These are phyloP conservation scores for Apamea crenata DNA, from an alignment of 2,888 invertebrate species.

Conservation along the genomic window DNA sequence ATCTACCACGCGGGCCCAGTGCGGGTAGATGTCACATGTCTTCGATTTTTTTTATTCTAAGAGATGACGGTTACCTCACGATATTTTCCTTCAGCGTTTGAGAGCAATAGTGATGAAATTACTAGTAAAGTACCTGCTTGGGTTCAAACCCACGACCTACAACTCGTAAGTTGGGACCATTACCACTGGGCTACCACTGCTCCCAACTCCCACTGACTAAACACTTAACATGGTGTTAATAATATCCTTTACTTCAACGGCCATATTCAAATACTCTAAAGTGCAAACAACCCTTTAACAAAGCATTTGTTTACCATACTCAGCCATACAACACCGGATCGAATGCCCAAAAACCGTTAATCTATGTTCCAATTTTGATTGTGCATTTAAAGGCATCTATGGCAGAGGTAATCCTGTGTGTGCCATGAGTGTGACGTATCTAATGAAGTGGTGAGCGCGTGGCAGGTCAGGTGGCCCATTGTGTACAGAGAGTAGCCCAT, in stretches of 20 bases:
- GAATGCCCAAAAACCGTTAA: neutral
- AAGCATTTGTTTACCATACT: neutral
- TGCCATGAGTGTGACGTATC: neutral
- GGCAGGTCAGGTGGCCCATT: conserved; percentile 11
- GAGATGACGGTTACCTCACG: no score
- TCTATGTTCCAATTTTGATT: conserved; percentile 10
- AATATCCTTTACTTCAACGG: no score
- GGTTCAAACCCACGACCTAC: no score
- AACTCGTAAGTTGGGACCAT: no score
- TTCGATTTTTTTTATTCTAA: no score
- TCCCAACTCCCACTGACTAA: no score
- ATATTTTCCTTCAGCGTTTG: no score
- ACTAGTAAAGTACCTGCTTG: no score
- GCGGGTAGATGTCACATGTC: no score
- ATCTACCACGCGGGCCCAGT: no score
- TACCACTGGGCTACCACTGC: no score
- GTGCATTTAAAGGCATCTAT: neutral
- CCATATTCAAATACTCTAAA: neutral
- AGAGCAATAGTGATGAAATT: no score
- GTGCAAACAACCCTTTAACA: neutral
- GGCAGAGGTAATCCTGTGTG: neutral
- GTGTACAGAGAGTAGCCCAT: conserved; percentile 12
- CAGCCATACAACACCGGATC: neutral
- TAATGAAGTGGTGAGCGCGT: conserved; percentile 26
- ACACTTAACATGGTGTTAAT: neutral